phyloP scores from a whole-genome alignment of 2,888 invertebrate species.

The Agrotis puta region DNA sequence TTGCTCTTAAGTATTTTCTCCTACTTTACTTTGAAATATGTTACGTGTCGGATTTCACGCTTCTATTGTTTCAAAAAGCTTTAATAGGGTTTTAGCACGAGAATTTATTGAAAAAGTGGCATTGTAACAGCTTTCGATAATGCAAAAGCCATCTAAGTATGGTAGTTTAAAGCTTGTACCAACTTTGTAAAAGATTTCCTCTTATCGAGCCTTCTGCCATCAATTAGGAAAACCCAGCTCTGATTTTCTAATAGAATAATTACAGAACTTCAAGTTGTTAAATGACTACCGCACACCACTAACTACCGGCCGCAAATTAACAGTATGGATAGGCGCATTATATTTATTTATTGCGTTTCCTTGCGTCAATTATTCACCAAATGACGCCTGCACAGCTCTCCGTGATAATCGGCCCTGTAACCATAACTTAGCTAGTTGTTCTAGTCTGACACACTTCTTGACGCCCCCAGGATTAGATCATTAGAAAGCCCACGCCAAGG shows the following conservation, averaged over 20 bases:
- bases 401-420: slow-evolving; percentile 73
- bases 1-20: slow-evolving; percentile 49
- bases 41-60: slow-evolving; percentile 29
- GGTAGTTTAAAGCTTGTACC: not conserved
- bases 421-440: slow-evolving; percentile 73
- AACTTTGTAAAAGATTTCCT: not conserved
- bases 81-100: not conserved
- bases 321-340: slow-evolving; percentile 39
- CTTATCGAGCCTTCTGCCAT: not conserved
- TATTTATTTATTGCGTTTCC: slow-evolving; percentile 65
- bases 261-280: slow-evolving; percentile 13
- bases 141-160: not conserved
- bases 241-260: slow-evolving; percentile 20
- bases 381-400: slow-evolving; percentile 74
- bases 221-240: not conserved
- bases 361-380: slow-evolving; percentile 72
- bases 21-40: slow-evolving; percentile 23
- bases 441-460: slow-evolving; percentile 68
- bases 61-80: slow-evolving; percentile 8
- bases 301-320: slow-evolving; percentile 30
- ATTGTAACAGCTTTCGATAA: not conserved
- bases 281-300: slow-evolving; percentile 3
- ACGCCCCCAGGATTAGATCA: slow-evolving; percentile 77
- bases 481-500: slow-evolving; percentile 70
- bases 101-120: not conserved